Evolutionary conservation across 2,113 vertebrate genomes (phyloP).

Genomic region (Epinephelus fuscoguttatus): DNA sequence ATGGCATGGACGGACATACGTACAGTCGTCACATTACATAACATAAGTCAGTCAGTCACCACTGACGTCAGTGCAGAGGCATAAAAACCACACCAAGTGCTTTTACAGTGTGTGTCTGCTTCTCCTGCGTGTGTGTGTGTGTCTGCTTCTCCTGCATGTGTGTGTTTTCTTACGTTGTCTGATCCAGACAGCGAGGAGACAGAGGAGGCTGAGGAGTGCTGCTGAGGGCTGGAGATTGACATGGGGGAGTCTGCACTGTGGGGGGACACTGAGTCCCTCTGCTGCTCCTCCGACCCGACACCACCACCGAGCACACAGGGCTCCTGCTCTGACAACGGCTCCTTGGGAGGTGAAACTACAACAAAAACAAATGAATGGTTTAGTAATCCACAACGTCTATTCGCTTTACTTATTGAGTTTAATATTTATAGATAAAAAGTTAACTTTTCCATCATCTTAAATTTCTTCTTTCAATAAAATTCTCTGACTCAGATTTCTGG

Average conservation of each 20-base stretch:
- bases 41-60: too few relatives aligned
- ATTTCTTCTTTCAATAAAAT: neutral
- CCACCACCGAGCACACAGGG: constrained; percentile 39
- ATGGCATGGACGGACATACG: too few relatives aligned
- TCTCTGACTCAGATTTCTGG: too few relatives aligned
- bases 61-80: too few relatives aligned
- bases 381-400: neutral
- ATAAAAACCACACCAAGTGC: neutral
- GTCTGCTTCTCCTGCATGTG: neutral
- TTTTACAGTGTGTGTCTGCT: neutral
- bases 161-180: constrained; percentile 90
- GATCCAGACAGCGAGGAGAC: constrained; percentile 95
- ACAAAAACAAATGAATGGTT: neutral
- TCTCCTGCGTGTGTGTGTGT: too few relatives aligned
- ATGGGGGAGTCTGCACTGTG: constrained; percentile 89
- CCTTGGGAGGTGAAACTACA: constrained; percentile 59
- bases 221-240: constrained; percentile 90
- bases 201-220: constrained; percentile 91
- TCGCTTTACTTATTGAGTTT: neutral
- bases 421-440: neutral
- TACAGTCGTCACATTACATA: too few relatives aligned
- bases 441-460: too few relatives aligned
- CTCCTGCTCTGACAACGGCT: constrained; percentile 35
- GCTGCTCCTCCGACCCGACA: constrained; percentile 81
- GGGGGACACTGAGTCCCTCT: constrained; percentile 86